Evolutionary conservation across 1,140 invertebrate genomes (phyloP).

Genomic region (Eriosoma lanigerum): DNA sequence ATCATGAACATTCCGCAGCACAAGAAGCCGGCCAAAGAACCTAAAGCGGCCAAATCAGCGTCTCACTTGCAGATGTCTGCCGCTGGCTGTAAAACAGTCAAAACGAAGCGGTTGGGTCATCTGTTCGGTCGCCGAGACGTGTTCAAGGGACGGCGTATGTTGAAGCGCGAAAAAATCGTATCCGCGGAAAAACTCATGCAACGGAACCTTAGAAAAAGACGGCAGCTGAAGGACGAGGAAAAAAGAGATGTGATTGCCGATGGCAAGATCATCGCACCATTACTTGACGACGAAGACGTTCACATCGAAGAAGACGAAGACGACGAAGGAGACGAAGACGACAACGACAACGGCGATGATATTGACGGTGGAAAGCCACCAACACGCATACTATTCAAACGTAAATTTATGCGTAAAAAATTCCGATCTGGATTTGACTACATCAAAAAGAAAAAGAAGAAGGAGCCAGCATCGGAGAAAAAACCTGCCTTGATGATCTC

Average conservation of each 20-base stretch:
- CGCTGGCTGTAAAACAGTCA: neutral
- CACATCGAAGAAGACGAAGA: neutral
- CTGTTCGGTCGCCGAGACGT: constrained; percentile 36
- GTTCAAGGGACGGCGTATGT: constrained; percentile 20
- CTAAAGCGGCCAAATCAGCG: neutral
- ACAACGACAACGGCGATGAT: neutral
- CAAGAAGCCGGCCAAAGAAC: neutral
- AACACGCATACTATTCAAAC: constrained; percentile 56
- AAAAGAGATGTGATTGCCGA: neutral
- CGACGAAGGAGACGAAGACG: neutral
- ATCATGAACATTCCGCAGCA: constrained; percentile 31
- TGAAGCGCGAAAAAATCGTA: constrained; percentile 38
- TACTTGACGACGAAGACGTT: neutral
- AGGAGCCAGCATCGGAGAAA: constrained; percentile 49
- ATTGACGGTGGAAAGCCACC: constrained; percentile 1
- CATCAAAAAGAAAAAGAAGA: constrained; percentile 82
- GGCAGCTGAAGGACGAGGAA: neutral
- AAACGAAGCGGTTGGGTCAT: constrained; percentile 4
- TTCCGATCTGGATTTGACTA: constrained; percentile 81
- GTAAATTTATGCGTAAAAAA: constrained; percentile 64
- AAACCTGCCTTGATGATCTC: neutral
- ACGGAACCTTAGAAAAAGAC: neutral
- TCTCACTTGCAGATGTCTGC: neutral
- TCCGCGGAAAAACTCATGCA: constrained; percentile 36
- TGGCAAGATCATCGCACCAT: neutral